Conservation (phyloP, 2,113 vertebrate species). For the Merops nubicus region DNA sequence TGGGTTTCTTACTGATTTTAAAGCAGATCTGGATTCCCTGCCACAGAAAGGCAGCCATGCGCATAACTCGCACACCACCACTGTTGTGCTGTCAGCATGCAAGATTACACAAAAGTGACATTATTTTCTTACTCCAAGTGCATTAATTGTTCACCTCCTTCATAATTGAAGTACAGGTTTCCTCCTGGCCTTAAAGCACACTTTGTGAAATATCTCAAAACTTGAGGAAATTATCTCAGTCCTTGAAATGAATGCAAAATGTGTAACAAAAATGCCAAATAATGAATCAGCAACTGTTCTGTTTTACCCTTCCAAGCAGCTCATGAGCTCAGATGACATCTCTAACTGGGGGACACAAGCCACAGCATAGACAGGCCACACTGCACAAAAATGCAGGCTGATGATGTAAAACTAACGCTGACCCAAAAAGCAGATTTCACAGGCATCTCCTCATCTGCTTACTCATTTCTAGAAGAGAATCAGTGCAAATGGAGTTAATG, state of each 20-base stretch:
- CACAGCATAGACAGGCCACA: neutral
- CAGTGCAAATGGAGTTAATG: conserved; percentile 24
- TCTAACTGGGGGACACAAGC: conserved; percentile 4
- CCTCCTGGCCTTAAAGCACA: neutral
- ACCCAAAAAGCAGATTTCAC: conserved; percentile 28
- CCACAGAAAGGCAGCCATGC: conserved; percentile 12
- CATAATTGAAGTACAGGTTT: neutral
- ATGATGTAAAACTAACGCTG: neutral
- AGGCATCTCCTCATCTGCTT: conserved; percentile 29
- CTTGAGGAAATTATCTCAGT: neutral
- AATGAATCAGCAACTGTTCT: neutral
- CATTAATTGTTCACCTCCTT: neutral
- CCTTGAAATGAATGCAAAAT: neutral
- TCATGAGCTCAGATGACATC: conserved; percentile 9
- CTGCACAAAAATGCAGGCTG: conserved; percentile 34
- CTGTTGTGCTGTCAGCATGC: neutral
- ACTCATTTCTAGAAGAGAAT: conserved; percentile 35
- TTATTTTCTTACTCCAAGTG: conserved; percentile 14
- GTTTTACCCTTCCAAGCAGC: neutral
- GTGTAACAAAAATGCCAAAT: neutral
- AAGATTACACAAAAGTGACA: neutral
- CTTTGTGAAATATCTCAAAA: neutral
- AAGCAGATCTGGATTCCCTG: neutral
- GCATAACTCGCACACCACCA: neutral
- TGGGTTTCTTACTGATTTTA: neutral